These are phyloP conservation scores for Meliscaeva auricollis DNA, from an alignment of 2,888 invertebrate genomes.

Conservation along the genomic window DNA sequence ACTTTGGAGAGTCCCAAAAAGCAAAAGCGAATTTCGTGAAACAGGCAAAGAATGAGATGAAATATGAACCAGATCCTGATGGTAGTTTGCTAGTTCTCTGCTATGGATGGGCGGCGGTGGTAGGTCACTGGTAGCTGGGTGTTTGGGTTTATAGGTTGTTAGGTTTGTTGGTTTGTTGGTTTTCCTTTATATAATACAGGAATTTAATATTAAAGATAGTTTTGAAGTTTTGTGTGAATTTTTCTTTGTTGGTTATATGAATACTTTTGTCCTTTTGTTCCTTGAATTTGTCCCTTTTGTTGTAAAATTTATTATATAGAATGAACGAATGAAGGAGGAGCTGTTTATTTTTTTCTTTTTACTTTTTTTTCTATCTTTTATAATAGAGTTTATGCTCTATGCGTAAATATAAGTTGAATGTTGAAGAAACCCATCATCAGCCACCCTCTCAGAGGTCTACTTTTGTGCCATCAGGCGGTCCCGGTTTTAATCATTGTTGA, in stretches of 20 bases:
- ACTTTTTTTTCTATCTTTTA: not conserved
- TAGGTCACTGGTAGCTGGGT: not conserved
- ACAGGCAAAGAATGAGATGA: constrained; percentile 34
- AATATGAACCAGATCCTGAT: constrained; percentile 9
- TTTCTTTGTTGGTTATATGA: constrained; percentile 27
- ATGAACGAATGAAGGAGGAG: constrained; percentile 5
- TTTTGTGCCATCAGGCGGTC: constrained; percentile 55
- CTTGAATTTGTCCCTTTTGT: constrained; percentile 45
- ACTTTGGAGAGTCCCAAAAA: constrained; percentile 47
- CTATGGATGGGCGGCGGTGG: not conserved
- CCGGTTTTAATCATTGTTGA: constrained; percentile 63
- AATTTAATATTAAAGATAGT: constrained; percentile 64
- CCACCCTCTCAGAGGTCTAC: constrained; percentile 31
- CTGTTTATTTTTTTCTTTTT: not conserved
- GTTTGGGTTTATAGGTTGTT: not conserved
- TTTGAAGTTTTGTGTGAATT: constrained; percentile 43
- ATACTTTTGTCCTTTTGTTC: constrained; percentile 51
- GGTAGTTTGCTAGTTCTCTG: not conserved
- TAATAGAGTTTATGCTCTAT: not conserved
- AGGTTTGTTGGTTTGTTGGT: not conserved
- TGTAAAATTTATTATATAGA: constrained; percentile 36
- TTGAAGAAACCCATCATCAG: not conserved
- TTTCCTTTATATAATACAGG: not conserved
- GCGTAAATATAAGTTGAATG: not conserved
- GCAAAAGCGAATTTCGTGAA: constrained; percentile 36